Evolutionary conservation across 2,113 vertebrate genomes (phyloP).

Genomic region (Strix aluco): DNA sequence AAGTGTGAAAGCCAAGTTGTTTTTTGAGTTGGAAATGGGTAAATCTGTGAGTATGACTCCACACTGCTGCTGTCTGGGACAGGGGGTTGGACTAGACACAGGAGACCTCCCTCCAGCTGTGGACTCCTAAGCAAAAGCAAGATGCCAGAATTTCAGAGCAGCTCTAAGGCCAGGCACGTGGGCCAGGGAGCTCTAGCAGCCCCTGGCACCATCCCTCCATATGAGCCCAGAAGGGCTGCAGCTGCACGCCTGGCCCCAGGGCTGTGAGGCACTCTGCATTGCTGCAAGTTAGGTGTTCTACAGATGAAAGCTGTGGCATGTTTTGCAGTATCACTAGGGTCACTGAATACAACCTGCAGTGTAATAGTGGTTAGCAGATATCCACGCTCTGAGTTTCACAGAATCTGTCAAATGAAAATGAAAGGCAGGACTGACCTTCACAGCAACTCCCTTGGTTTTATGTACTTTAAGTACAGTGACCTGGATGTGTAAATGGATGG

Average conservation of each 20-base stretch:
- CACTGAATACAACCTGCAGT: background rate
- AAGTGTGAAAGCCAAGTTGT: background rate
- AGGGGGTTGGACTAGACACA: background rate
- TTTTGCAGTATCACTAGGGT: background rate
- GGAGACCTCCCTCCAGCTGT: background rate
- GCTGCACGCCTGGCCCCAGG: rapidly evolving
- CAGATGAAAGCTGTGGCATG: background rate
- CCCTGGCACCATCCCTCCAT: background rate
- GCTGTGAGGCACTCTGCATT: background rate
- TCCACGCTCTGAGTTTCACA: background rate
- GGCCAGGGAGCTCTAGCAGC: background rate
- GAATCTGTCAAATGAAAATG: background rate
- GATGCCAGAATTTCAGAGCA: background rate
- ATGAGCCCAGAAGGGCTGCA: background rate
- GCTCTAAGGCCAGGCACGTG: background rate
- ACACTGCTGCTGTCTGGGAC: background rate
- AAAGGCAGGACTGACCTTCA: background rate
- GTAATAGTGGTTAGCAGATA: background rate
- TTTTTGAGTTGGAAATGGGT: background rate
- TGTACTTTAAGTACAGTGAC: background rate
- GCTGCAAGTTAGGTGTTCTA: background rate
- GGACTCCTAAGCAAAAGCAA: background rate
- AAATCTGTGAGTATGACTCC: background rate
- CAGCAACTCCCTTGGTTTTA: background rate
- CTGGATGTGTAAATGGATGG: background rate